Percentiles rank a stretch among this genome's conserved stretches.
Conservation (phyloP, 2,888 invertebrate species). For the Plagodis pulveraria region DNA sequence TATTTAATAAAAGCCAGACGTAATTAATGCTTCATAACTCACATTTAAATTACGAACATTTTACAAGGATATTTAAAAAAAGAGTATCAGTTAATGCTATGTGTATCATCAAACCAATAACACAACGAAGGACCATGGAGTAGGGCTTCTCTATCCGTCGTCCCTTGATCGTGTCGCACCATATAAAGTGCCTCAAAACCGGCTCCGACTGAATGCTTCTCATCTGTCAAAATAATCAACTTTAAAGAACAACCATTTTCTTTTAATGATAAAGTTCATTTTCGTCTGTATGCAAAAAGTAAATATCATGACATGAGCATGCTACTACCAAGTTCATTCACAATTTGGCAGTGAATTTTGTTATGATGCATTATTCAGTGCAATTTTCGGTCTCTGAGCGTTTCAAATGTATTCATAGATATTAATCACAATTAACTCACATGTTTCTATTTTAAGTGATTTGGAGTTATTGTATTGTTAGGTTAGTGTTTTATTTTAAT, state of each 20-base stretch:
- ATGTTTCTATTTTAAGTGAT: neutral
- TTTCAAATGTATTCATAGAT: too few species aligned
- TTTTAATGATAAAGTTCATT: neutral
- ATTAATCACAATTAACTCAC: too few species aligned
- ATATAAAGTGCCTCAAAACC: slow-evolving; percentile 17
- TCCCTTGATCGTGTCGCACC: slow-evolving; percentile 8
- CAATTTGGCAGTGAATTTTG: slow-evolving; percentile 23
- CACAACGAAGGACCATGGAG: too few species aligned
- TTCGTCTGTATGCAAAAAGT: slow-evolving; percentile 31
- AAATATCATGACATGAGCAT: slow-evolving; percentile 31
- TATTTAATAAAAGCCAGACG: too few species aligned
- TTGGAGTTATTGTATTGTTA: too few species aligned
- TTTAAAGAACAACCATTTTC: slow-evolving; percentile 16
- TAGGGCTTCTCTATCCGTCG: too few species aligned
- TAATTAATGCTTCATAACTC: too few species aligned
- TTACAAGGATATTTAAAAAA: too few species aligned
- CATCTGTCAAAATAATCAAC: slow-evolving; percentile 27
- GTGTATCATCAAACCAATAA: too few species aligned
- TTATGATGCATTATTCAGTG: slow-evolving; percentile 12
- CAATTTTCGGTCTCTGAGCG: neutral
- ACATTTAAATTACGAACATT: too few species aligned
- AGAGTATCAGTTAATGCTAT: too few species aligned
- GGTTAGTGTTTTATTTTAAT: too few species aligned
- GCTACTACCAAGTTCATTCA: slow-evolving; percentile 2
- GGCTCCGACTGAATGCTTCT: neutral